These are phyloP conservation scores for Aphelocoma californica DNA, from an alignment of 2,797 vertebrate species.

Conservation along the genomic window DNA sequence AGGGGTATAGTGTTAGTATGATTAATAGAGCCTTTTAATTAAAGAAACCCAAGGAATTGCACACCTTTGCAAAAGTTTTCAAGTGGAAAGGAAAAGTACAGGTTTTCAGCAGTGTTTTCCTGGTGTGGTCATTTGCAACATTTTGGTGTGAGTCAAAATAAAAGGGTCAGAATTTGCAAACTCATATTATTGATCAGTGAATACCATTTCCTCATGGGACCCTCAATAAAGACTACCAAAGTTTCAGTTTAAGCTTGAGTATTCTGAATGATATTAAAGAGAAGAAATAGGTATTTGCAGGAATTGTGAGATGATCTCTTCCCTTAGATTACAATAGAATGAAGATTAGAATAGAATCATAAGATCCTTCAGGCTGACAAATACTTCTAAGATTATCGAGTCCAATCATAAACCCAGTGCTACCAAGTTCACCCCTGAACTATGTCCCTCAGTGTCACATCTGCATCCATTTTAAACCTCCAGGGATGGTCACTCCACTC, in stretches of 20 bases:
- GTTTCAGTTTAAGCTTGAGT: background rate
- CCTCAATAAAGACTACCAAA: background rate
- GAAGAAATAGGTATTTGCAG: background rate
- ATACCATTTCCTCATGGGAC: background rate
- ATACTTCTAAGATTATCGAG: background rate
- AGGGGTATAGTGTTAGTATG: background rate
- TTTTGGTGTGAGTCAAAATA: background rate
- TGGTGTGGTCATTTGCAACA: background rate
- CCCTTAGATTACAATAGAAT: background rate
- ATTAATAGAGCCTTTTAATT: slow-evolving; percentile 27
- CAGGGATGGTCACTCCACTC: background rate
- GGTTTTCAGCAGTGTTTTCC: background rate
- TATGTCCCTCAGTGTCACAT: too few relatives aligned
- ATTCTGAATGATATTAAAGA: background rate
- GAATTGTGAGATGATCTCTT: background rate
- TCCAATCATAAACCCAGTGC: background rate
- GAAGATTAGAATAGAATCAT: background rate
- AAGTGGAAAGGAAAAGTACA: background rate
- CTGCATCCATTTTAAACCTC: background rate
- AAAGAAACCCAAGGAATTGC: background rate
- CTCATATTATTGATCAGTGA: background rate
- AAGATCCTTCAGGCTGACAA: background rate
- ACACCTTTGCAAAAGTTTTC: background rate
- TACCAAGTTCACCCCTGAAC: background rate
- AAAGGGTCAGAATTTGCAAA: background rate